Percentiles rank a stretch among this genome's conserved stretches.
phyloP scores from a whole-genome alignment of 2,797 vertebrate genomes.

The Otolemur crassicaudatus region DNA sequence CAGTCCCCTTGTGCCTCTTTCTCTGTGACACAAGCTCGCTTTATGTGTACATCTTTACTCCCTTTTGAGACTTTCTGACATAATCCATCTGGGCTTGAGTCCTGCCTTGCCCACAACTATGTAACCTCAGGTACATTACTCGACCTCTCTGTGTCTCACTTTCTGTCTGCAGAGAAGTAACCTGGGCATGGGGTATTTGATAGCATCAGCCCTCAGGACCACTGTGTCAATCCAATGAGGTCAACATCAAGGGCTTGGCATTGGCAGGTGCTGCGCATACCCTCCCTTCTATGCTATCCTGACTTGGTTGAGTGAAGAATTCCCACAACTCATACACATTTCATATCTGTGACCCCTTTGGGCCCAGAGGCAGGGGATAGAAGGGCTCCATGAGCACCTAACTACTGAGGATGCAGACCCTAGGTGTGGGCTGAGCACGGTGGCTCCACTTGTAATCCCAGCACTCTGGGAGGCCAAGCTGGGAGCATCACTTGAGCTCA shows the following conservation, averaged over 20 bases:
- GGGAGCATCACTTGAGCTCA: not conserved
- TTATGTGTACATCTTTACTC: not conserved
- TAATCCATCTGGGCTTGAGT: not conserved
- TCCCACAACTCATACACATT: not conserved
- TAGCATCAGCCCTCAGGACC: not conserved
- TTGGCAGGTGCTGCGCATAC: too few species aligned
- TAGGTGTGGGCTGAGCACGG: too few species aligned
- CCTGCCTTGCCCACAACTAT: not conserved
- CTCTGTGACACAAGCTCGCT: accelerated
- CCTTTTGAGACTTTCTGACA: not conserved
- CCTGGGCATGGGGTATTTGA: not conserved
- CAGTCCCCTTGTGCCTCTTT: not conserved
- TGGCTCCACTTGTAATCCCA: not conserved
- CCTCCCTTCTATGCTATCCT: not conserved
- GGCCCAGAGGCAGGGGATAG: too few species aligned
- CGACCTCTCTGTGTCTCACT: not conserved
- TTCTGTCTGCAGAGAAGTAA: not conserved
- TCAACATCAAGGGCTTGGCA: accelerated
- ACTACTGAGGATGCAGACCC: accelerated
- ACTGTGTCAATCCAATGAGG: accelerated
- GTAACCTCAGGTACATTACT: not conserved
- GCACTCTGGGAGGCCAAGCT: not conserved
- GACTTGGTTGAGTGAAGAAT: not conserved
- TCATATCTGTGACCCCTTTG: not conserved
- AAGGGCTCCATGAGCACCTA: accelerated